Evolutionary conservation across 2,797 vertebrate genomes (phyloP).

Genomic region (Takifugu ocellatus): DNA sequence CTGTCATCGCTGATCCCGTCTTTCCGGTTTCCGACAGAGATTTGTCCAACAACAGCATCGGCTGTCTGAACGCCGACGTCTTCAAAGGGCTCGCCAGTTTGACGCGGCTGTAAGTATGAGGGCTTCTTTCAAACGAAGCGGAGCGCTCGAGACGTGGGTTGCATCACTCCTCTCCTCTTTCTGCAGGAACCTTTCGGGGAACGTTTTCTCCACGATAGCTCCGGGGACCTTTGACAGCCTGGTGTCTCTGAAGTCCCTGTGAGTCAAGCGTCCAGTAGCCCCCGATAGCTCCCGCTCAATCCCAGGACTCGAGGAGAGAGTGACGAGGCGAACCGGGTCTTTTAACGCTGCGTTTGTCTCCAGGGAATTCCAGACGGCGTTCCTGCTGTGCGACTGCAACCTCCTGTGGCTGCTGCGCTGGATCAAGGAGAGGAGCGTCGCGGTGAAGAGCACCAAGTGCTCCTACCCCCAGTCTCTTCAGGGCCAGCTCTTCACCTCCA

Average conservation of each 20-base stretch:
- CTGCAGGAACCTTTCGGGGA: slow-evolving; percentile 92
- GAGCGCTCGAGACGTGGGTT: too few species aligned
- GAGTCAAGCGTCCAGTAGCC: slow-evolving; percentile 66
- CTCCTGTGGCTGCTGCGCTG: slow-evolving; percentile 90
- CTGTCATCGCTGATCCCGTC: not conserved
- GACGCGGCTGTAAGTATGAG: slow-evolving; percentile 86
- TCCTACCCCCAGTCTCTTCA: slow-evolving; percentile 90
- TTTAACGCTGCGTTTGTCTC: not conserved
- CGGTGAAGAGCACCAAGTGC: slow-evolving; percentile 89
- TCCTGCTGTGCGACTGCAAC: slow-evolving; percentile 94
- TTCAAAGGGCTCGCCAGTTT: slow-evolving; percentile 91
- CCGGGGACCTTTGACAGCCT: slow-evolving; percentile 93
- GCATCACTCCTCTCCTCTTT: not conserved
- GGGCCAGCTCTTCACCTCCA: slow-evolving; percentile 81
- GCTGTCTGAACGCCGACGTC: slow-evolving; percentile 90
- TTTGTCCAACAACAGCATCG: slow-evolving; percentile 94
- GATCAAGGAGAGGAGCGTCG: slow-evolving; percentile 86
- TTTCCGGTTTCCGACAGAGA: slow-evolving; percentile 75
- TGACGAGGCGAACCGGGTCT: not conserved
- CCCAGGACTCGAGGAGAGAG: too few species aligned
- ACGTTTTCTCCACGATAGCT: slow-evolving; percentile 91
- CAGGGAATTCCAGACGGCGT: slow-evolving; percentile 95
- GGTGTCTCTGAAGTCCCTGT: slow-evolving; percentile 87
- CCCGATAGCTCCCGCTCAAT: too few species aligned
- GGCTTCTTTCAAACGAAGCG: not conserved